A percentile compares a stretch with the other conserved stretches of the same genome.
Conservation (phyloP, 2,888 invertebrate genomes). For the Microctonus brassicae region DNA sequence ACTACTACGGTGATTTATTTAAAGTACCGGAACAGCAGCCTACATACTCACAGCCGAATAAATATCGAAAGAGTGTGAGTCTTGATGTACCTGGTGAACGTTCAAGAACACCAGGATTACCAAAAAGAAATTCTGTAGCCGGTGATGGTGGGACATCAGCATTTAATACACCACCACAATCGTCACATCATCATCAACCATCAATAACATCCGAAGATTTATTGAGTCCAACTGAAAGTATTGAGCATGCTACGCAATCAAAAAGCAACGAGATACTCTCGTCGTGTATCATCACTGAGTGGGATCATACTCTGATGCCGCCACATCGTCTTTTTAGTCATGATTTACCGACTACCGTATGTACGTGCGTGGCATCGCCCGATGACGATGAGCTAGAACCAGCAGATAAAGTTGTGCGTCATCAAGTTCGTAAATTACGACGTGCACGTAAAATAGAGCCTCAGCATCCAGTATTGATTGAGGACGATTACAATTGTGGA, state of each 20-base stretch:
- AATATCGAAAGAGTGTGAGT: conserved; percentile 80
- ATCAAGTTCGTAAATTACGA: conserved; percentile 72
- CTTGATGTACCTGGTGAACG: conserved; percentile 81
- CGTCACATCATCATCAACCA: conserved; percentile 30
- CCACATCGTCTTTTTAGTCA: conserved; percentile 76
- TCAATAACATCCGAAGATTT: conserved; percentile 48
- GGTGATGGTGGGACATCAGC: conserved; percentile 75
- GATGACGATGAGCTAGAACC: conserved; percentile 72
- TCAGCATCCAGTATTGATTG: conserved; percentile 77
- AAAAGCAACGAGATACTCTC: conserved; percentile 63
- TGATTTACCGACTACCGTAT: conserved; percentile 75
- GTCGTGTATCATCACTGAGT: conserved; percentile 65
- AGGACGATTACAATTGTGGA: conserved; percentile 72
- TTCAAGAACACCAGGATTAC: conserved; percentile 72
- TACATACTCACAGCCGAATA: conserved; percentile 69
- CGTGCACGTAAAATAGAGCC: conserved; percentile 78
- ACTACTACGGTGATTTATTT: conserved; percentile 86
- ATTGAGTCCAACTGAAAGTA: conserved; percentile 58
- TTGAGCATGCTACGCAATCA: conserved; percentile 58
- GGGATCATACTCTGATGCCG: conserved; percentile 77
- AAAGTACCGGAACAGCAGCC: conserved; percentile 68
- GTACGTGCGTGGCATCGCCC: conserved; percentile 78
- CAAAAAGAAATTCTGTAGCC: conserved; percentile 79
- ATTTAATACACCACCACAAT: conserved; percentile 40
- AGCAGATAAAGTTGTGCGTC: conserved; percentile 40